Percentiles rank a stretch among this genome's conserved stretches.
These are phyloP conservation scores for Propithecus perrieri DNA, from an alignment of 2,797 vertebrate genomes.

Conservation along the genomic window DNA sequence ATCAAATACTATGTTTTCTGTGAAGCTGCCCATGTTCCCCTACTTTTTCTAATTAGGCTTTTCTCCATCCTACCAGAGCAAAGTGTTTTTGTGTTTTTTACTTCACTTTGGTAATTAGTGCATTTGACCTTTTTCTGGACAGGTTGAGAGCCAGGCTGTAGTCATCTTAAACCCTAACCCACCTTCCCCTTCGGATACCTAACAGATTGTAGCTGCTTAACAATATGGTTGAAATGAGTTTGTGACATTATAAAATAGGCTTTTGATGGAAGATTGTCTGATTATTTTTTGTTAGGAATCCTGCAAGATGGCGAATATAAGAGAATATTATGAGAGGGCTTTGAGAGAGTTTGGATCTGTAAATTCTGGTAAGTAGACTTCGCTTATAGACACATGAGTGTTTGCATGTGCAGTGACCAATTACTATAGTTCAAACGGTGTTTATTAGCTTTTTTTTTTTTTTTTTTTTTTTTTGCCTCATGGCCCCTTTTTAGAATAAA, in stretches of 20 bases:
- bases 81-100: conserved; percentile 11
- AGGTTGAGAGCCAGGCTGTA: background rate
- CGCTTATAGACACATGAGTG: background rate
- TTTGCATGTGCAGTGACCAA: background rate
- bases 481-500: background rate
- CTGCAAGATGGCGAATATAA: conserved; percentile 90
- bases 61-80: background rate
- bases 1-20: background rate
- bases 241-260: background rate
- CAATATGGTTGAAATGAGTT: conserved; percentile 9
- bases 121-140: background rate
- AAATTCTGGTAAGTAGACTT: conserved; percentile 89
- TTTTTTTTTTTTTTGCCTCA: background rate
- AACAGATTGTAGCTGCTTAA: background rate
- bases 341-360: conserved; percentile 94
- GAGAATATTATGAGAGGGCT: conserved; percentile 95
- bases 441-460: background rate
- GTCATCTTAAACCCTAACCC: background rate
- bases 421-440: background rate
- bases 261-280: conserved; percentile 49
- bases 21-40: background rate
- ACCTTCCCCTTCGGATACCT: background rate
- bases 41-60: background rate
- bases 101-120: background rate
- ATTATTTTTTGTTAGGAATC: conserved; percentile 87